Conservation (phyloP, 2,797 vertebrate species). For the Zalophus californianus region DNA sequence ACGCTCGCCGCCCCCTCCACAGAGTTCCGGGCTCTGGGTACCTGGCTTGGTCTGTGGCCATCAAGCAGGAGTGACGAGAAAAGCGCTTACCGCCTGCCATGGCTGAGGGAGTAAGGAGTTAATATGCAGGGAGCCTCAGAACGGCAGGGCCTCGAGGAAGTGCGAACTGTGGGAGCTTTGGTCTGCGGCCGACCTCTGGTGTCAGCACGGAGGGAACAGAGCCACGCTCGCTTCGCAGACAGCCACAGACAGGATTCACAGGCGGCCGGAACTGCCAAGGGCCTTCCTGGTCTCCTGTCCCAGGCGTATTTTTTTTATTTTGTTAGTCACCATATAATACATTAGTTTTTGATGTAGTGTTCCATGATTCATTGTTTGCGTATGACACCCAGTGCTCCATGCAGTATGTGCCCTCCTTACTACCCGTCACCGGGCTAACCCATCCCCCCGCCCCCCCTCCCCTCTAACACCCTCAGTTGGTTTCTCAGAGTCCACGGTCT, state of each 20-base stretch:
- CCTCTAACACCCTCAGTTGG: too few species aligned
- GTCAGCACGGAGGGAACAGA: not conserved
- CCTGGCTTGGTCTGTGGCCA: not conserved
- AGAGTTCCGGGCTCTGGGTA: accelerated
- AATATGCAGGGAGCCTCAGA: not conserved
- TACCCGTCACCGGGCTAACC: too few species aligned
- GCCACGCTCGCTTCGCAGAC: not conserved
- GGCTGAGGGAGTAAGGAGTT: not conserved
- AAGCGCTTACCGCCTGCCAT: not conserved
- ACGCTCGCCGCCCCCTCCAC: not conserved
- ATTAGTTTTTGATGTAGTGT: too few species aligned
- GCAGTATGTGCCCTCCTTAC: too few species aligned
- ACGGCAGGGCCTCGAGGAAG: not conserved
- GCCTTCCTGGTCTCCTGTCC: not conserved
- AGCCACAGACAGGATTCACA: not conserved
- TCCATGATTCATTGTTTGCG: too few species aligned
- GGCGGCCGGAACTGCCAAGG: not conserved
- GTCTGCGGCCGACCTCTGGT: not conserved
- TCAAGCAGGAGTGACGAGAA: not conserved
- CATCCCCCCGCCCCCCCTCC: too few species aligned
- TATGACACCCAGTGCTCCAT: too few species aligned
- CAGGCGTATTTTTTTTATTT: not conserved
- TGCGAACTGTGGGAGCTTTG: not conserved
- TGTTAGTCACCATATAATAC: too few species aligned
- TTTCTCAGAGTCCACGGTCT: too few species aligned